Conservation (phyloP, 2,888 invertebrate species). For the Chironomus riparius region DNA sequence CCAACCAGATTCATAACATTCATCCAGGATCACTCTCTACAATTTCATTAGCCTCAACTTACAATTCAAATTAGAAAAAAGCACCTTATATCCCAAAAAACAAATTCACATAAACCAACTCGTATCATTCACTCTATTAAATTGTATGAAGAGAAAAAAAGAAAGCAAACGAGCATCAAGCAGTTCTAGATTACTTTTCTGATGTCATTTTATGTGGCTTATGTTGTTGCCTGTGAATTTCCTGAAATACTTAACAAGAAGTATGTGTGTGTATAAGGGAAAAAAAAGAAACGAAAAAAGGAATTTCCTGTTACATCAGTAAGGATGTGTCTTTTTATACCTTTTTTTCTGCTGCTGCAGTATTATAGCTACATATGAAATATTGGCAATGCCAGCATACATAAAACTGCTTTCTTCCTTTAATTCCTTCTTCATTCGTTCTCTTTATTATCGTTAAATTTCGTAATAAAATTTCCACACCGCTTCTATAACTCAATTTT, state of each 20-base stretch:
- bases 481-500: slow-evolving; percentile 6
- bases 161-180: neutral
- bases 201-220: slow-evolving; percentile 27
- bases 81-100: too few relatives aligned
- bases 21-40: too few relatives aligned
- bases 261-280: too few relatives aligned
- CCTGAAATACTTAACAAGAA: slow-evolving; percentile 17
- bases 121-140: neutral
- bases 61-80: too few relatives aligned
- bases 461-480: slow-evolving; percentile 1
- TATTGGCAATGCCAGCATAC: neutral
- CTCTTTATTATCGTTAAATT: neutral
- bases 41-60: too few relatives aligned
- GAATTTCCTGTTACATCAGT: slow-evolving; percentile 25
- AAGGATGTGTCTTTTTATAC: slow-evolving; percentile 24
- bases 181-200: slow-evolving; percentile 27
- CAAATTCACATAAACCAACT: too few relatives aligned
- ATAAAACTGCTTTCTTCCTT: neutral
- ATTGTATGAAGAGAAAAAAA: neutral
- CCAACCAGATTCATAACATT: too few relatives aligned
- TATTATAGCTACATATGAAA: neutral
- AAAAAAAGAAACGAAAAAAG: neutral
- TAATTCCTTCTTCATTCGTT: neutral
- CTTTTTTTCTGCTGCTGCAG: slow-evolving; percentile 8
- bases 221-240: slow-evolving; percentile 22